Conservation (phyloP, 2,888 invertebrate species). For the Stenoptilia bipunctidactyla region DNA sequence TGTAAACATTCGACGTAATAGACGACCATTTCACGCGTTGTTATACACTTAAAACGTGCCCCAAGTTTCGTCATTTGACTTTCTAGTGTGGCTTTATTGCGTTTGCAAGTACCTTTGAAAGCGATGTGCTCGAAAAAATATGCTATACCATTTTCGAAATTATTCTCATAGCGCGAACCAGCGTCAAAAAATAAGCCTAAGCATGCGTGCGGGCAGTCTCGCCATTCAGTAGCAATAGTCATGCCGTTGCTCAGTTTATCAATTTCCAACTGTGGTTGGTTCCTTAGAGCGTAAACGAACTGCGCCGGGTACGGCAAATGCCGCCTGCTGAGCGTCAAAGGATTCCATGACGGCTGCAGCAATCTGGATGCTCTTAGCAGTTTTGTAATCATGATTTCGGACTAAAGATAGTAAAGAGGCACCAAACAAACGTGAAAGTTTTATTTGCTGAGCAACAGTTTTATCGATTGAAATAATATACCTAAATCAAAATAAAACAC, state of each 20-base stretch:
- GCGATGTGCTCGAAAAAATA: constrained; percentile 56
- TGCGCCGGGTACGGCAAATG: not conserved
- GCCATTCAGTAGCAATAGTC: constrained; percentile 92
- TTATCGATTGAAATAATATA: too few relatives aligned
- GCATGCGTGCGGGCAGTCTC: constrained; percentile 74
- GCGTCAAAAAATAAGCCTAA: constrained; percentile 41
- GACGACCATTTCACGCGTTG: constrained; percentile 94
- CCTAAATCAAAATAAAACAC: too few relatives aligned
- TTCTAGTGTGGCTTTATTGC: constrained; percentile 87
- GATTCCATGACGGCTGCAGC: not conserved
- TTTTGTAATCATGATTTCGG: not conserved
- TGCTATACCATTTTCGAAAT: constrained; percentile 38
- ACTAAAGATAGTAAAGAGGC: too few relatives aligned
- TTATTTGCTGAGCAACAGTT: too few relatives aligned
- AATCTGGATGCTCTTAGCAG: not conserved
- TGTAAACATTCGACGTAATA: constrained; percentile 95
- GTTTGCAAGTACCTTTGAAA: constrained; percentile 74
- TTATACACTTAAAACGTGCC: constrained; percentile 95
- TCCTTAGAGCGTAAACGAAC: not conserved
- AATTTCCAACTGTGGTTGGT: not conserved
- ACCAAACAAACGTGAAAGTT: too few relatives aligned
- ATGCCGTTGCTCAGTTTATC: constrained; percentile 80
- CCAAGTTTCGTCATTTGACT: constrained; percentile 94
- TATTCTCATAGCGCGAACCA: constrained; percentile 41
- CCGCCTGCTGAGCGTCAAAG: not conserved